A percentile compares a stretch with the other conserved stretches of the same genome.
phyloP scores from a whole-genome alignment of 2,113 vertebrate genomes.

The Motacilla tschutschensis region DNA sequence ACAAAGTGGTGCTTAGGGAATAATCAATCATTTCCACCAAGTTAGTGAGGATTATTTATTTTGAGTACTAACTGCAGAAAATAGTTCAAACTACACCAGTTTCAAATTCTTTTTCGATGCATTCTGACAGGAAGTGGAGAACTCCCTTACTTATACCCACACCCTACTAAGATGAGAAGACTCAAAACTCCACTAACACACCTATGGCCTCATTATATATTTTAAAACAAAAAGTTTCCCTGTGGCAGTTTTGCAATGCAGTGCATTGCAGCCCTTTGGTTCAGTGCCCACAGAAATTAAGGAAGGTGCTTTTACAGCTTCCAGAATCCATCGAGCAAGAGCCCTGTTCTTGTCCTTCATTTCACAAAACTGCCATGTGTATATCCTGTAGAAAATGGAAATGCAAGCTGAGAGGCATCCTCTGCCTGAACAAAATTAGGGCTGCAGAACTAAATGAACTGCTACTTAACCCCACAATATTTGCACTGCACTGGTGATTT shows the following conservation, averaged over 20 bases:
- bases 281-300: neutral
- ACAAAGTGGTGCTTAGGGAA: slow-evolving; percentile 12
- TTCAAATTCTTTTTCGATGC: neutral
- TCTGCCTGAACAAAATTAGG: neutral
- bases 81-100: neutral
- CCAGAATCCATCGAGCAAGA: neutral
- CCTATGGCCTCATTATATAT: neutral
- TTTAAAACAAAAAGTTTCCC: neutral
- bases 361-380: neutral
- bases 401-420: neutral
- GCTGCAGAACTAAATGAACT: neutral
- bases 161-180: neutral
- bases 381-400: neutral
- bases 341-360: neutral
- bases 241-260: neutral
- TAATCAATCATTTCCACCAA: slow-evolving; percentile 23
- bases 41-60: slow-evolving; percentile 31
- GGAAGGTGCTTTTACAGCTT: neutral
- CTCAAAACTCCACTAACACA: neutral
- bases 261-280: neutral
- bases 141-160: neutral
- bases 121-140: neutral
- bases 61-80: neutral
- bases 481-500: neutral
- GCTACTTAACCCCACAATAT: neutral